Conservation (phyloP, 2,113 vertebrate species). For the Melozone crissalis region DNA sequence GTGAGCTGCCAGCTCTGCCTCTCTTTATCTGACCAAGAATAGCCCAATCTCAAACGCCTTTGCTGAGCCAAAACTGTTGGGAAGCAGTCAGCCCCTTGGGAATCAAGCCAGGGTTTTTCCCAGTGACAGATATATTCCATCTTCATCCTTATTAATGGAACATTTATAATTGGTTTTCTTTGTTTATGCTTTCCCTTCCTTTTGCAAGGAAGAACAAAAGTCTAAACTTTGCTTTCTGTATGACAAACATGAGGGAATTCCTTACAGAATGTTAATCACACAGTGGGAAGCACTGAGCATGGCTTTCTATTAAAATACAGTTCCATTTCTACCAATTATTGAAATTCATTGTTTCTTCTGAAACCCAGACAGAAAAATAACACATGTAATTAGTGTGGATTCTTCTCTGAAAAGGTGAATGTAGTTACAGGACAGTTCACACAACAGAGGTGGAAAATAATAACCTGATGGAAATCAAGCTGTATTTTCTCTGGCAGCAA, state of each 20-base stretch:
- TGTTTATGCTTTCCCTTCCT: slow-evolving; percentile 9
- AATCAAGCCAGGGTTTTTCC: slow-evolving; percentile 23
- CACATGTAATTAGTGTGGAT: background rate
- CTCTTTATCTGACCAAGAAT: slow-evolving; percentile 42
- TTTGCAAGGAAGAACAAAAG: background rate
- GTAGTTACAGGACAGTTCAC: background rate
- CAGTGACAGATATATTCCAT: slow-evolving; percentile 26
- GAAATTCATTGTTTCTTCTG: background rate
- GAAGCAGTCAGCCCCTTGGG: background rate
- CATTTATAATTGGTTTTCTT: slow-evolving; percentile 22
- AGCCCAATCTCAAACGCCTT: background rate
- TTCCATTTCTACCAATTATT: background rate
- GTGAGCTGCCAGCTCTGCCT: background rate
- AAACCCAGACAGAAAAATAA: background rate
- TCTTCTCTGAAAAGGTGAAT: background rate
- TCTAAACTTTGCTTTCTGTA: background rate
- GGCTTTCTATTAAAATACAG: background rate
- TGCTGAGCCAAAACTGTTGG: slow-evolving; percentile 13
- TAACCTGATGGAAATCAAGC: background rate
- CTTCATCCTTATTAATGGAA: slow-evolving; percentile 9
- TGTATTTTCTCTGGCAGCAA: background rate
- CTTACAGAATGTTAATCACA: background rate
- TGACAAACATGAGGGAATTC: background rate
- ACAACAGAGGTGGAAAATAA: background rate
- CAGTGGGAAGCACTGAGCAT: background rate